Percentiles rank a stretch among this genome's conserved stretches.
These are phyloP conservation scores for Xiphophorus birchmanni DNA, from an alignment of 2,797 vertebrate species.

Conservation along the genomic window DNA sequence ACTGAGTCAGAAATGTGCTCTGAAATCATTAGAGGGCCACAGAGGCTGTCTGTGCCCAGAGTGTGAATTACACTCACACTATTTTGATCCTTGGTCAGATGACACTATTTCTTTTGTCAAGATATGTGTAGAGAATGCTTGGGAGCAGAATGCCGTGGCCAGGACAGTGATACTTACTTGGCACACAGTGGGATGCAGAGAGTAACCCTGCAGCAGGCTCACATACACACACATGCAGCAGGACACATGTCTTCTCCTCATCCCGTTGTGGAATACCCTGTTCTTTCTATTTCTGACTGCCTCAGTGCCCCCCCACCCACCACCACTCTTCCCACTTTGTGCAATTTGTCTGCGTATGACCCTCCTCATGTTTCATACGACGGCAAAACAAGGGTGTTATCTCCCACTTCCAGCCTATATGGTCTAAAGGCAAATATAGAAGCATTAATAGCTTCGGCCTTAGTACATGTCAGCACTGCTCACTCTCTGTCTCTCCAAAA, in stretches of 20 bases:
- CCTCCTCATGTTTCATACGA: conserved; percentile 83
- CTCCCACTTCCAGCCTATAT: conserved; percentile 80
- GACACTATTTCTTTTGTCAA: conserved; percentile 85
- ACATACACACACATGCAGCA: conserved; percentile 42
- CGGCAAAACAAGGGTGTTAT: conserved; percentile 84
- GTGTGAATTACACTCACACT: conserved; percentile 83
- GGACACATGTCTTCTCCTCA: conserved; percentile 47
- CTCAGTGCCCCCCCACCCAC: conserved; percentile 60
- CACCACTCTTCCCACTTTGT: conserved; percentile 76
- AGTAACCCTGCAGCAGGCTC: conserved; percentile 57
- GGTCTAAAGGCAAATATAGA: conserved; percentile 92
- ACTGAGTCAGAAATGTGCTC: conserved; percentile 76
- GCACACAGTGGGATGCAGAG: conserved; percentile 61
- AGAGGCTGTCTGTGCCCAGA: conserved; percentile 72
- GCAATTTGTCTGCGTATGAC: conserved; percentile 82
- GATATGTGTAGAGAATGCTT: conserved; percentile 82
- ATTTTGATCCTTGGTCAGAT: conserved; percentile 86
- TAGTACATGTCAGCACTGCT: conserved; percentile 87
- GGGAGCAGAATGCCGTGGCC: conserved; percentile 71
- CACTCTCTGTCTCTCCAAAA: conserved; percentile 75
- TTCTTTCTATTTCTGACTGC: conserved; percentile 72
- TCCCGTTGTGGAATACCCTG: conserved; percentile 57
- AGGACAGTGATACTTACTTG: conserved; percentile 71
- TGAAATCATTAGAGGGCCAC: conserved; percentile 83
- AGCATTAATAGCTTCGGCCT: conserved; percentile 85